phyloP scores from a whole-genome alignment of 2,113 vertebrate species.

The Percina caprodes region DNA sequence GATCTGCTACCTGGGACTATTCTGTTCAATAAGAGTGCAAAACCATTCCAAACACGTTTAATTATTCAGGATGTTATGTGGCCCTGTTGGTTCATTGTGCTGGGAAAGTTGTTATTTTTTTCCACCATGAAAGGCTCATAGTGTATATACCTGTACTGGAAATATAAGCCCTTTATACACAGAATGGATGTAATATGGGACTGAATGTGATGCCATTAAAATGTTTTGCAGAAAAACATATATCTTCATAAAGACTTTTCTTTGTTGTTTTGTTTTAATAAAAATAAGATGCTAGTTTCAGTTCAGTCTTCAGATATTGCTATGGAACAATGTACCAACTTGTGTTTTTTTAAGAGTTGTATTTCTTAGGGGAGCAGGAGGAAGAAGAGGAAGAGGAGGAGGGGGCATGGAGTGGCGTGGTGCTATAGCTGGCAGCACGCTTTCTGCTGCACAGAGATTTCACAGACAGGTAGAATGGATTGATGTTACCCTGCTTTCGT shows the following conservation, averaged over 20 bases:
- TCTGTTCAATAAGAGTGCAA: slow-evolving; percentile 33
- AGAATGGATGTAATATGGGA: not conserved
- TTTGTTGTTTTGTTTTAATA: not conserved
- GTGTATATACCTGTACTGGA: not conserved
- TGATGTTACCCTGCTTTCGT: slow-evolving; percentile 58
- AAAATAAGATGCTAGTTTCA: not conserved
- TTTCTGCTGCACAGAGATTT: slow-evolving; percentile 35
- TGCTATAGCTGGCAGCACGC: slow-evolving; percentile 32
- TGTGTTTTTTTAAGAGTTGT: slow-evolving; percentile 2
- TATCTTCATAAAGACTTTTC: not conserved
- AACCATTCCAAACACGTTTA: slow-evolving; percentile 56
- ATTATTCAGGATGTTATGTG: slow-evolving; percentile 63
- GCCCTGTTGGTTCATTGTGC: not conserved
- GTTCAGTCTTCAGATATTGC: not conserved
- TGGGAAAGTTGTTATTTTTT: not conserved
- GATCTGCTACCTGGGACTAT: slow-evolving; percentile 40
- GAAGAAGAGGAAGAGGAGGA: not conserved
- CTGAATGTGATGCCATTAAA: not conserved
- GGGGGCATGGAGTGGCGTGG: slow-evolving; percentile 22
- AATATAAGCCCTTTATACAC: not conserved
- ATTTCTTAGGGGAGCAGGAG: not conserved
- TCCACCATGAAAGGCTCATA: not conserved
- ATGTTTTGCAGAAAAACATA: not conserved
- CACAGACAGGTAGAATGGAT: slow-evolving; percentile 51
- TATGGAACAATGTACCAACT: not conserved